Base-by-base conservation (phyloP, 2,113 vertebrate genomes). In the Pholis gunnellus region DNA sequence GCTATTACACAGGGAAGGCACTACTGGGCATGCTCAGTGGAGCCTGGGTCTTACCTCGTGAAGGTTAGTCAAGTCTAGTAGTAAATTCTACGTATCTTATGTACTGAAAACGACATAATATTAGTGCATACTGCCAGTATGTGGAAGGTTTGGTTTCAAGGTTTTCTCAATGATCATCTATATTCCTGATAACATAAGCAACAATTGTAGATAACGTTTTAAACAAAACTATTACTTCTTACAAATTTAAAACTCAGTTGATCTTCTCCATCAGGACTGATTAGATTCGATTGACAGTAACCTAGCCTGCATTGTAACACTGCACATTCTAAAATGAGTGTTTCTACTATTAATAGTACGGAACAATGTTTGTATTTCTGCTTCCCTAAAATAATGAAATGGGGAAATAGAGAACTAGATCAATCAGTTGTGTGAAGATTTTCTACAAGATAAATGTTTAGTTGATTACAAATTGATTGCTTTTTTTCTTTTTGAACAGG, bases 21-120 rank as follows among this genome's bases (percentile, higher is more conserved):
- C 94, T 99, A 99, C 93, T 99, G 98, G 98, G 97, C 97, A 72
- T 99, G 98, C 85, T 97, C 96, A 0, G 97, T 99, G 76, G 97
- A 99, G 83, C 98, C 98, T 10, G 97, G 97, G n/a, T 99, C 98
- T 65, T 99, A 99, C 90, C 93, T 99, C 76, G 98, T 99, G 54
- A 99, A 99, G 94, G 95, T 79, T 81, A 88, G 87, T 34, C 17
- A 6, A 81, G 40, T 29, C 20, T 14, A 66, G 38, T 13, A 14
- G 29, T 72, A 13, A 1, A 52, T 40, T 18, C 7, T 54, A 25
- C 5, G 34, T 44, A 69, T 50, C 31, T 15, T 1, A 44, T 52
- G 31, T 14, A 31, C 9, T 50, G 29, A 60, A 65, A 57, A 72
- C 38, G 18, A 44, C 25, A 44, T 31, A 14, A 20, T 40, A 54